Base-by-base conservation (phyloP, 2,113 vertebrate genomes). In the Gnathonemus echidnorhynchus region DNA sequence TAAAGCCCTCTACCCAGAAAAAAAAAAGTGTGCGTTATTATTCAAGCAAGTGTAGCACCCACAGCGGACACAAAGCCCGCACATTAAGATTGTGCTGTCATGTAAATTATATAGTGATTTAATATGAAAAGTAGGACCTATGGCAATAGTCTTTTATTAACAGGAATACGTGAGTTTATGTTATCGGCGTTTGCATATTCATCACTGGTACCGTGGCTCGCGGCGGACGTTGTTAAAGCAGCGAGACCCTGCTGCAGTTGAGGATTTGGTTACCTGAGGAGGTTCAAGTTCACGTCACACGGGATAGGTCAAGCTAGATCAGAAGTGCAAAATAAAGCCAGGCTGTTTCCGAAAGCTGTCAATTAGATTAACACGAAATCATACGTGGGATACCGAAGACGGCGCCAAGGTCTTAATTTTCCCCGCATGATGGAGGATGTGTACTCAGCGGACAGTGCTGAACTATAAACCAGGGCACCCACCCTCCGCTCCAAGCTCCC, bases 11-110 rank as follows among this genome's bases (percentile, higher is more conserved):
- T 50, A 74, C 80, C 87, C 46, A 88, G 70, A 50, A 48, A 94
- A 50, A 50, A 94, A 93, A 93, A 92, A 92, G 6, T 27, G 3
- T 46, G 21, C 17, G 48, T 95, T 96, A 96, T 96, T 97, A 97
- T 94, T 95, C 95, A 97, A 95, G 90, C 97, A 95, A 95, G 91
- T 93, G 95, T 94, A 96, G 94, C 92, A 90, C 91, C 92, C 94
- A 93, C 90, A 92, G 27, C 19, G 74, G 88, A 94, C 95, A 94
- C 93, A 92, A 80, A 91, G 95, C 96, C 95, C 96, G 96, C 96
- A 97, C 96, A 96, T 93, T 93, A 90, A 95, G 95, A 95, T 93
- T 62, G 86, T 13, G n/a, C 62, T 27, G n/a, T 66, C 9, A 31
- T 66, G 62, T 31, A 31, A 70, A 70, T 31, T 31, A 31, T 70